Conservation (phyloP, 2,797 vertebrate genomes). For the Neosilurus hyrtlii region DNA sequence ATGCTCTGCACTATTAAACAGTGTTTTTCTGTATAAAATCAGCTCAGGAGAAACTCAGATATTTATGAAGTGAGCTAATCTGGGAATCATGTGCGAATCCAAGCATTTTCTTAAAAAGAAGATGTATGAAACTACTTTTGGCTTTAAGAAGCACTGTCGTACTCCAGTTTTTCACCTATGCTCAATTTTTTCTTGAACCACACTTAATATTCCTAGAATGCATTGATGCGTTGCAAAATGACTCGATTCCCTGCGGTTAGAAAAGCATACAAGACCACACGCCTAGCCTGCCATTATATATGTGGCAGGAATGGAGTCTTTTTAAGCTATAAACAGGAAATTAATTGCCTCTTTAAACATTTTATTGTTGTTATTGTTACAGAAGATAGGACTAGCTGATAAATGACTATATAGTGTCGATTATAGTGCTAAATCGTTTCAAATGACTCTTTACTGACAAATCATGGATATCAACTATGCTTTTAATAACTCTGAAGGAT, state of each 20-base stretch:
- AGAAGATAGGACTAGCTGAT: not conserved
- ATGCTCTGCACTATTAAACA: slow-evolving; percentile 29
- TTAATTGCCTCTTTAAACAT: not conserved
- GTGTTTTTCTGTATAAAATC: slow-evolving; percentile 20
- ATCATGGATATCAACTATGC: not conserved
- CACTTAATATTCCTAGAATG: slow-evolving; percentile 27
- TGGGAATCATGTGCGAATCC: slow-evolving; percentile 33
- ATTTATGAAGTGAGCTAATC: slow-evolving; percentile 42
- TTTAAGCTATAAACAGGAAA: slow-evolving; percentile 20
- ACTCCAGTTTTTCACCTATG: not conserved
- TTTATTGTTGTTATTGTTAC: slow-evolving; percentile 1
- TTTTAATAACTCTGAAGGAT: not conserved
- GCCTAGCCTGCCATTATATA: not conserved
- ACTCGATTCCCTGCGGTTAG: slow-evolving; percentile 24
- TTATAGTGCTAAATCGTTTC: slow-evolving; percentile 6
- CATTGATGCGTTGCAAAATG: slow-evolving; percentile 22
- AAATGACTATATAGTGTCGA: not conserved
- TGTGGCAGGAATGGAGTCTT: not conserved
- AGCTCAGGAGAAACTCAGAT: slow-evolving; percentile 41
- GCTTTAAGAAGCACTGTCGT: slow-evolving; percentile 25
- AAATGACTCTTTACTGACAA: not conserved
- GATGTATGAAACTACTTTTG: not conserved
- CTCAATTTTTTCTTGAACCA: not conserved
- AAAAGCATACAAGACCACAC: slow-evolving; percentile 17
- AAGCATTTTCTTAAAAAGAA: slow-evolving; percentile 8